These are phyloP conservation scores for Helicolenus hilgendorfi DNA, from an alignment of 2,797 vertebrate genomes.

Conservation along the genomic window DNA sequence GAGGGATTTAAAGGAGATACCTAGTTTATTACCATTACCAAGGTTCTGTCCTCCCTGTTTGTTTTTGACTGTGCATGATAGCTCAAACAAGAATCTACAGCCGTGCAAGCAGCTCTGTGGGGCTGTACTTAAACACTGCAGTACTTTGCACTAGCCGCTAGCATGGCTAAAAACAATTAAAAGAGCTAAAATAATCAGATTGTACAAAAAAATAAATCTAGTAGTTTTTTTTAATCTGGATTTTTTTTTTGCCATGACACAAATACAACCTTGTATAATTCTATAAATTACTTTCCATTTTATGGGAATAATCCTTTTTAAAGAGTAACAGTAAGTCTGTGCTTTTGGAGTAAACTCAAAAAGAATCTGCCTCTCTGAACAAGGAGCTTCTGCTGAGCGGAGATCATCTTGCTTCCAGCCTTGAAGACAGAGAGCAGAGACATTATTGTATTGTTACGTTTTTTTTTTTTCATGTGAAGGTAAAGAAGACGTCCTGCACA, in stretches of 20 bases:
- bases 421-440: slow-evolving; percentile 21
- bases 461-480: slow-evolving; percentile 51
- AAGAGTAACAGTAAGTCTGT: background rate
- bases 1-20: background rate
- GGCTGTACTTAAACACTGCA: background rate
- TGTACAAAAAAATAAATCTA: background rate
- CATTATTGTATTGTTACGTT: slow-evolving; percentile 5
- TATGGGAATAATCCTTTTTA: background rate
- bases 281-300: background rate
- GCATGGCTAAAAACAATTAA: background rate
- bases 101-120: background rate
- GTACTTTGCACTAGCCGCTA: background rate
- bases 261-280: background rate
- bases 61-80: background rate
- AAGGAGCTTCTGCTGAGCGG: slow-evolving; percentile 25
- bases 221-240: background rate
- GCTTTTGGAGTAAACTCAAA: background rate
- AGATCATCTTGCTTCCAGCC: slow-evolving; percentile 40
- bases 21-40: background rate
- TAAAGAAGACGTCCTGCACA: slow-evolving; percentile 40
- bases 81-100: background rate
- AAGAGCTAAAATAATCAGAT: background rate
- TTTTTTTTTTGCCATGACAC: background rate
- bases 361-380: slow-evolving; percentile 17
- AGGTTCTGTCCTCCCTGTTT: background rate